phyloP scores from a whole-genome alignment of 2,797 vertebrate genomes.

The Heteromormyrus szaboi region DNA sequence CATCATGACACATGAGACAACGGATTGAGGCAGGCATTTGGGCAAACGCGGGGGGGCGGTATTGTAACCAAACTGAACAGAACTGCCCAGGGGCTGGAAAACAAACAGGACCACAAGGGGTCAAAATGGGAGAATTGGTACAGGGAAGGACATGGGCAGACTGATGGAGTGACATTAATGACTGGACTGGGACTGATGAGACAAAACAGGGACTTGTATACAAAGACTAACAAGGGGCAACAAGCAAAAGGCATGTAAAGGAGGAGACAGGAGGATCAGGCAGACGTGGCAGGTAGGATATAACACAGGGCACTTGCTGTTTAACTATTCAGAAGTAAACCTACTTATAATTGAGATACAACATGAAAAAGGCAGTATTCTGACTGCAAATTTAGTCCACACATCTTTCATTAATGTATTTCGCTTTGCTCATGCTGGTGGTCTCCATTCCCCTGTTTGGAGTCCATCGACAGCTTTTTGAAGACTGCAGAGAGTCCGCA shows the following conservation, averaged over 20 bases:
- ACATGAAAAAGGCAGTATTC: not conserved
- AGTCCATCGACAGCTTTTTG: not conserved
- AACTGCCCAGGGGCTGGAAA: not conserved
- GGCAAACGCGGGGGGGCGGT: not conserved
- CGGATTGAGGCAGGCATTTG: not conserved
- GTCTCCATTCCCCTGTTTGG: not conserved
- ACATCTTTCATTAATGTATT: not conserved
- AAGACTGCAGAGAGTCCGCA: not conserved
- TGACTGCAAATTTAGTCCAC: not conserved
- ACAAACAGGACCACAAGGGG: not conserved
- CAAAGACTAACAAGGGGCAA: not conserved
- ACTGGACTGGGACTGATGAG: not conserved
- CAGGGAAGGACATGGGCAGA: not conserved
- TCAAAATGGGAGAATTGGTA: not conserved
- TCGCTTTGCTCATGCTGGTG: not conserved
- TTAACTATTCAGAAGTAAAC: not conserved
- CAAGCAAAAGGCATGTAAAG: not conserved
- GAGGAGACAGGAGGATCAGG: not conserved
- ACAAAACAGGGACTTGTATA: not conserved
- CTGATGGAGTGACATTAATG: not conserved
- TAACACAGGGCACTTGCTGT: not conserved
- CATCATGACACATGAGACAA: not conserved
- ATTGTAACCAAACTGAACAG: not conserved
- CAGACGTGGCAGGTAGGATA: not conserved
- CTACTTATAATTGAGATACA: not conserved